Conservation (phyloP, 2,797 vertebrate species). For the Labeo calbasu region DNA sequence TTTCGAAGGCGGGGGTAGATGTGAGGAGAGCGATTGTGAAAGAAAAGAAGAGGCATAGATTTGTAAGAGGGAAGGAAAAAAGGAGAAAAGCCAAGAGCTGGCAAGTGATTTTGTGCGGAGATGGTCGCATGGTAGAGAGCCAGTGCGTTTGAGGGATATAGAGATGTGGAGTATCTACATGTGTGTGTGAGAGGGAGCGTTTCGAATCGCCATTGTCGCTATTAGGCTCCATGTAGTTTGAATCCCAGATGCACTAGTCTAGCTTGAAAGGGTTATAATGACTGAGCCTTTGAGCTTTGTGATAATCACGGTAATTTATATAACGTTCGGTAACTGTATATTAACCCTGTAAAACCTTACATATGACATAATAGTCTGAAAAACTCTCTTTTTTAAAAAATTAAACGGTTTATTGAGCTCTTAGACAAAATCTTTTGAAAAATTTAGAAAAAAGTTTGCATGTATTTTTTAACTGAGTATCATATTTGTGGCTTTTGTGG, state of each 20-base stretch:
- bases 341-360: not conserved
- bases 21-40: slow-evolving; percentile 20
- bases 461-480: not conserved
- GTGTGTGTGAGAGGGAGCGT: not conserved
- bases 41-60: slow-evolving; percentile 22
- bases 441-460: not conserved
- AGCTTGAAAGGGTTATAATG: not conserved
- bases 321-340: not conserved
- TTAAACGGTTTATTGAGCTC: not conserved
- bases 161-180: not conserved
- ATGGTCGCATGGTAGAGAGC: not conserved
- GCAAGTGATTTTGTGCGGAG: slow-evolving; percentile 2
- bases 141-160: not conserved
- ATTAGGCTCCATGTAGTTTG: not conserved
- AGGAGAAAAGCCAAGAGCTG: slow-evolving; percentile 13
- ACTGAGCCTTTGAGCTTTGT: not conserved
- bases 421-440: not conserved
- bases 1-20: slow-evolving; percentile 15
- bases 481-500: not conserved
- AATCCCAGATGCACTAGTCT: not conserved
- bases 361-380: not conserved
- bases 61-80: slow-evolving; percentile 54
- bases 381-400: not conserved
- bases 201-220: not conserved
- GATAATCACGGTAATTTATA: not conserved